Conservation (phyloP, 92 coral and sea anemone species). For the Parazoanthus atlanticus region DNA sequence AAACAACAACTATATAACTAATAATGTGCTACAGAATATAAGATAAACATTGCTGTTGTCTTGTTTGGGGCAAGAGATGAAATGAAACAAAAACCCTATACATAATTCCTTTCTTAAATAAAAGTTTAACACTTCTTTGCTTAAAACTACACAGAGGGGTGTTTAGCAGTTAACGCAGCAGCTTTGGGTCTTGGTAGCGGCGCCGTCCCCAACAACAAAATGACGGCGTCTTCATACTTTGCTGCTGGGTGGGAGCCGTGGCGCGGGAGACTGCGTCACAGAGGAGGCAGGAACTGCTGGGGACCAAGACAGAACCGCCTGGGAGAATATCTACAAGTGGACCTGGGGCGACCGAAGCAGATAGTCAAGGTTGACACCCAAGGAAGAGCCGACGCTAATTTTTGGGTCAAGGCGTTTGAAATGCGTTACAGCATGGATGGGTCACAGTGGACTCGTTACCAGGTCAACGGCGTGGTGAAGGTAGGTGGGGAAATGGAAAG, state of each 20-base stretch:
- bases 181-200: background rate
- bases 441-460: background rate
- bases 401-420: background rate
- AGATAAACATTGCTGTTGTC: too few relatives aligned
- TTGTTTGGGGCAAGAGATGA: too few relatives aligned
- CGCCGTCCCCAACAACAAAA: background rate
- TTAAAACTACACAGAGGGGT: background rate
- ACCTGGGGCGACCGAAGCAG: background rate
- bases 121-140: too few relatives aligned
- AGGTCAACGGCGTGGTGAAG: too few relatives aligned
- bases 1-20: too few relatives aligned
- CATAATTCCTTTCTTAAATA: too few relatives aligned
- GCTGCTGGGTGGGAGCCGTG: background rate
- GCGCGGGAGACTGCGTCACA: conserved; percentile 12
- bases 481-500: too few relatives aligned
- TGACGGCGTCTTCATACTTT: background rate
- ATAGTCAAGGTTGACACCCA: background rate
- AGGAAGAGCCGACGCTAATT: too few relatives aligned
- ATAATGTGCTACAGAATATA: too few relatives aligned
- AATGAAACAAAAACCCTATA: background rate
- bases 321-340: conserved; percentile 13
- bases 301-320: background rate
- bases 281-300: background rate
- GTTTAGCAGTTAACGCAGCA: background rate
- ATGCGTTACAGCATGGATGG: background rate